Evolutionary conservation across 2,888 invertebrate species (phyloP).

Genomic region (Peribatodes rhomboidaria): DNA sequence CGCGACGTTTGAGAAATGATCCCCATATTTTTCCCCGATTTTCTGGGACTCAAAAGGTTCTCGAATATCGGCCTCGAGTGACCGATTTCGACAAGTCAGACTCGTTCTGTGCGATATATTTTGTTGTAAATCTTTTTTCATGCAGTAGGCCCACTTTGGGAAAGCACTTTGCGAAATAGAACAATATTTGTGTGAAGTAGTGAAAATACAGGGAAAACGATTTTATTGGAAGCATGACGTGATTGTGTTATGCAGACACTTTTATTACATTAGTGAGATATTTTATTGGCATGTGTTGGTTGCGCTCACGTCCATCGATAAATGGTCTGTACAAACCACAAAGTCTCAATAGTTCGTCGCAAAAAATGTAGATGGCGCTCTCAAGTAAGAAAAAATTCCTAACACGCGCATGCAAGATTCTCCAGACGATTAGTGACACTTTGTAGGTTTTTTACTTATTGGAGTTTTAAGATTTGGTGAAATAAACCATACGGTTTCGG

Average conservation of each 20-base stretch:
- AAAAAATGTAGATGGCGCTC: too few species aligned
- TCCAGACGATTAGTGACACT: too few species aligned
- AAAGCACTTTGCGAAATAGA: constrained; percentile 21
- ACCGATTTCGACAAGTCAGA: constrained; percentile 35
- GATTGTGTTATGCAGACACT: not conserved
- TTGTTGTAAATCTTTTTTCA: constrained; percentile 27
- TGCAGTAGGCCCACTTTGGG: constrained; percentile 17
- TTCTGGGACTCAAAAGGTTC: constrained; percentile 23
- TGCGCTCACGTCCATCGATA: too few species aligned
- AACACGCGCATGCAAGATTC: too few species aligned
- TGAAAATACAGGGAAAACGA: not conserved
- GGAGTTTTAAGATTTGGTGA: too few species aligned
- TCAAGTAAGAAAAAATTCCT: too few species aligned
- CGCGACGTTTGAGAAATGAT: constrained; percentile 29
- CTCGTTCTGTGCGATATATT: constrained; percentile 24
- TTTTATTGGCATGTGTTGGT: too few species aligned
- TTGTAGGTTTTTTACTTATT: too few species aligned
- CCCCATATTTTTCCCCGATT: constrained; percentile 18
- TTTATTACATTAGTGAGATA: not conserved
- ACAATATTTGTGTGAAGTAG: constrained; percentile 12
- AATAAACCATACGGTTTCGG: too few species aligned
- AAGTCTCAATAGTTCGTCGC: too few species aligned
- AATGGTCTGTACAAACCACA: too few species aligned
- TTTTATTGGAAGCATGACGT: not conserved
- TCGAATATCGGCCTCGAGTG: constrained; percentile 33